These are phyloP conservation scores for Phrynocephalus forsythii DNA, from an alignment of 2,797 vertebrate species.

Conservation along the genomic window DNA sequence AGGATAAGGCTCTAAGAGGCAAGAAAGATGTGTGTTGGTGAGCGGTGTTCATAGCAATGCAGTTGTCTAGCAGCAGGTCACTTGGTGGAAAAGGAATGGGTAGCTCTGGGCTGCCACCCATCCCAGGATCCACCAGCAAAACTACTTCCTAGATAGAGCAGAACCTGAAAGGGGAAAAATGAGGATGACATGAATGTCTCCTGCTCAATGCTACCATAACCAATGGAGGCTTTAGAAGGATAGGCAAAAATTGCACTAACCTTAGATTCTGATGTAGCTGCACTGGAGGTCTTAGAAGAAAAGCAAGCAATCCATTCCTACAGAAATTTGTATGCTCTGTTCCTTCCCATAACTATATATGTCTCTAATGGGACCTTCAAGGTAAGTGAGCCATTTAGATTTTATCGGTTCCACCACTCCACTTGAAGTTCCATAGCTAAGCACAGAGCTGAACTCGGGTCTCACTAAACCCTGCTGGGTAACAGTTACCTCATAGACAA, in stretches of 20 bases:
- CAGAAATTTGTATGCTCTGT: neutral
- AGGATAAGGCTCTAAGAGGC: too few relatives aligned
- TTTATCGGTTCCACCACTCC: too few relatives aligned
- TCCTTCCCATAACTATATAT: neutral
- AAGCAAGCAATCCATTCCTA: too few relatives aligned
- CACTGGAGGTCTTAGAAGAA: neutral
- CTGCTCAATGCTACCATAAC: neutral
- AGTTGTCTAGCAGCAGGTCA: neutral
- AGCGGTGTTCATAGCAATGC: neutral
- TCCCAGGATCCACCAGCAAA: neutral
- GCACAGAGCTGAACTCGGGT: too few relatives aligned
- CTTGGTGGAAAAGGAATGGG: neutral
- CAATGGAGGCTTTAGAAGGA: neutral
- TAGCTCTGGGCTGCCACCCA: neutral
- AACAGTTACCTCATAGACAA: too few relatives aligned
- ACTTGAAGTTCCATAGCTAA: too few relatives aligned
- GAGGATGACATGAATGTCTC: neutral
- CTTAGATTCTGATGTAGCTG: neutral
- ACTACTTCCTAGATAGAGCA: neutral
- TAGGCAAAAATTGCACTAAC: neutral
- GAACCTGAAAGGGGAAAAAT: too few relatives aligned
- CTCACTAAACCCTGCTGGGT: too few relatives aligned
- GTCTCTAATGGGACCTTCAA: too few relatives aligned
- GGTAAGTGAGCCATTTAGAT: too few relatives aligned
- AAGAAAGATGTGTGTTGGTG: neutral